Conservation (phyloP, 2,797 vertebrate species). For the Apogon talboti region DNA sequence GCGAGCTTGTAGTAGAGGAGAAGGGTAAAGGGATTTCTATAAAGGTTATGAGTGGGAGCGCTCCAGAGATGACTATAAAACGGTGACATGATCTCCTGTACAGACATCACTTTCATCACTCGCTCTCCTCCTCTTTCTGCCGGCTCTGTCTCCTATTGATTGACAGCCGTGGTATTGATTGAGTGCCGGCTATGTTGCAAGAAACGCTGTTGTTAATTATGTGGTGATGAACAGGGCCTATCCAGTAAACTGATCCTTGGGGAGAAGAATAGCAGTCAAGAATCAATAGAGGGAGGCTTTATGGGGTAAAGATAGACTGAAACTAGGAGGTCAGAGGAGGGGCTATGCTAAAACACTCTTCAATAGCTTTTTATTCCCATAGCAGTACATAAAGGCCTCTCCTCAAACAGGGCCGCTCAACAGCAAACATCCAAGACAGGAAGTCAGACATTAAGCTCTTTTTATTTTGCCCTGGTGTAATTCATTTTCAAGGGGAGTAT, state of each 20-base stretch:
- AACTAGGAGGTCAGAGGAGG: constrained; percentile 49
- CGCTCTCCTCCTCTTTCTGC: constrained; percentile 20
- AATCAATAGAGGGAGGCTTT: constrained; percentile 78
- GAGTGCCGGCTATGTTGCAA: constrained; percentile 68
- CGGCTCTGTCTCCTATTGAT: constrained; percentile 70
- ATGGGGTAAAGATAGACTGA: constrained; percentile 75
- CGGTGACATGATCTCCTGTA: constrained; percentile 35
- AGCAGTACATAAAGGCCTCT: constrained; percentile 52
- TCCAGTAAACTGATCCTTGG: constrained; percentile 80
- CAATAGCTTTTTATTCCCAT: constrained; percentile 48
- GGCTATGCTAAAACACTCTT: constrained; percentile 27
- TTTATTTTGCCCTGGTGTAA: constrained; percentile 4
- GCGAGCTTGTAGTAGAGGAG: constrained; percentile 37
- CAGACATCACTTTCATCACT: constrained; percentile 47
- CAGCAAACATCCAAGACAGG: constrained; percentile 27
- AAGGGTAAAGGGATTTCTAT: constrained; percentile 50
- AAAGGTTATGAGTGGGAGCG: constrained; percentile 68
- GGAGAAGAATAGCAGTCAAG: constrained; percentile 61
- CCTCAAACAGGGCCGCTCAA: constrained; percentile 32
- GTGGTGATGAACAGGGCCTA: constrained; percentile 83
- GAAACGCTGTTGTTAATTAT: constrained; percentile 84
- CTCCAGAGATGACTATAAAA: constrained; percentile 48
- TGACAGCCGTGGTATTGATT: constrained; percentile 81
- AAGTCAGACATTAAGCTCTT: constrained; percentile 24
- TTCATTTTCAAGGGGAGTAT: not conserved